Evolutionary conservation across 2,888 invertebrate species (phyloP), one percentile per base, ranked within the genome.

Genomic region (Gari tellinella): DNA sequence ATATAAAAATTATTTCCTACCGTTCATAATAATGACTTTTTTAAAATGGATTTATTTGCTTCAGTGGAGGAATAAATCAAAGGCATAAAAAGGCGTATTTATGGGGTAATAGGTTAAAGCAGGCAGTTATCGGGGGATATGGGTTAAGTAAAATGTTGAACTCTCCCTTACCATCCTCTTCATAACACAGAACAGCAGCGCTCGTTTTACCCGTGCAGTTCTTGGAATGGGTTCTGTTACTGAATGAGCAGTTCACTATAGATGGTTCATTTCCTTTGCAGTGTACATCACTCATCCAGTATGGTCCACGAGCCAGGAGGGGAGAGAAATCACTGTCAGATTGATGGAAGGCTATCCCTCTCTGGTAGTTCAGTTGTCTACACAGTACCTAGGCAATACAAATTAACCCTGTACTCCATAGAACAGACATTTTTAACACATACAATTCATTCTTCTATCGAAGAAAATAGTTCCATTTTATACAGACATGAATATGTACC

Each of bases 101-200:
- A n/a, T n/a, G n/a, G n/a, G n/a, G n/a, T n/a, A n/a, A n/a, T n/a
- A n/a, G n/a, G n/a, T n/a, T n/a, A n/a, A n/a, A n/a, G n/a, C n/a
- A n/a, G n/a, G n/a, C n/a, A n/a, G n/a, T n/a, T n/a, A n/a, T n/a
- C n/a, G n/a, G n/a, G n/a, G n/a, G n/a, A n/a, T n/a, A n/a, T n/a
- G n/a, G n/a, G n/a, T n/a, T n/a, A n/a, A n/a, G n/a, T n/a, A n/a
- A n/a, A n/a, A n/a, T n/a, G n/a, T n/a, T n/a, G n/a, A n/a, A n/a
- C 51, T 1, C 19, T n/a, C 12, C 25, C 60, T 57, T 55, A 87
- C 87, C 86, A 66, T 73, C 65, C 7, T 82, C 77, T 46, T 85
- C 84, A 74, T 85, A 86, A 56, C 89, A 89, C 3, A 87, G 60
- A 8, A 82, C 88, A 10, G 84, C 85, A 17, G 86, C 88, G 46